phyloP scores from a whole-genome alignment of 2,797 vertebrate species.

The Pseudomugil gertrudae region DNA sequence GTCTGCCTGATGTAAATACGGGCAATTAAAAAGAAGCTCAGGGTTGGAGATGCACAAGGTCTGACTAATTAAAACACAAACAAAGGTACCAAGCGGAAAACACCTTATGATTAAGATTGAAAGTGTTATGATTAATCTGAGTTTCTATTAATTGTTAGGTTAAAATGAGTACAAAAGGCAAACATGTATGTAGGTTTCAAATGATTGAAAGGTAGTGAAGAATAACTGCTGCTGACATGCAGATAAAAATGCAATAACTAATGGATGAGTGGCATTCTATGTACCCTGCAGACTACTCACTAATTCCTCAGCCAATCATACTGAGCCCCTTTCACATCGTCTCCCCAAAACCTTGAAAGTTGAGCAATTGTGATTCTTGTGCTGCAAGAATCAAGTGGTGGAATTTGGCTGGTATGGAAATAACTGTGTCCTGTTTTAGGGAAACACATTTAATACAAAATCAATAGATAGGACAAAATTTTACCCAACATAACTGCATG shows the following conservation, averaged over 20 bases:
- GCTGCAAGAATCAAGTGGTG: constrained; percentile 37
- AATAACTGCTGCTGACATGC: constrained; percentile 71
- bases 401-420: constrained; percentile 47
- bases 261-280: constrained; percentile 74
- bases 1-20: constrained; percentile 93
- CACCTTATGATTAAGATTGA: constrained; percentile 92
- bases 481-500: constrained; percentile 52
- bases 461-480: constrained; percentile 67
- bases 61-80: constrained; percentile 97
- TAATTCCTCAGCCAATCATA: constrained; percentile 55
- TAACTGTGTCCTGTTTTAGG: constrained; percentile 24
- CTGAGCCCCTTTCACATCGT: constrained; percentile 53
- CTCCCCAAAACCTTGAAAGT: constrained; percentile 56
- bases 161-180: constrained; percentile 89
- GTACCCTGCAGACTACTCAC: constrained; percentile 50
- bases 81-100: constrained; percentile 91
- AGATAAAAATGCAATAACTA: constrained; percentile 63
- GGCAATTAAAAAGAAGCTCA: constrained; percentile 94
- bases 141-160: constrained; percentile 90
- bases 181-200: constrained; percentile 84
- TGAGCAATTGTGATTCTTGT: constrained; percentile 41
- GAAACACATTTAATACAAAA: constrained; percentile 43
- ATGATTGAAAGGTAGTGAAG: constrained; percentile 76
- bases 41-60: constrained; percentile 91
- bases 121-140: constrained; percentile 93